phyloP scores from a whole-genome alignment of 2,888 invertebrate genomes.

The Chironomus tentans region DNA sequence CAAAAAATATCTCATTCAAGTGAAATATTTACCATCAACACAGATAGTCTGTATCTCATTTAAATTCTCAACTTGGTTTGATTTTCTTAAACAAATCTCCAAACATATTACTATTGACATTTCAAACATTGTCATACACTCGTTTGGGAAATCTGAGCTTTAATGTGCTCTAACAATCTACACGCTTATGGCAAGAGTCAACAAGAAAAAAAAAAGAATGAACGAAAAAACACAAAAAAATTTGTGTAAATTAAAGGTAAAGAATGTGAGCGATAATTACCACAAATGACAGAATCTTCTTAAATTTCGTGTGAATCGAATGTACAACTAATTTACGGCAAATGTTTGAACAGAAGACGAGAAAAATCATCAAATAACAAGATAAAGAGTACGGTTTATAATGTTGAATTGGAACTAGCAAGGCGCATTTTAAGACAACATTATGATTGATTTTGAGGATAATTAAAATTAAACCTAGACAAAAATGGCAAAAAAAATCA shows the following conservation, averaged over 20 bases:
- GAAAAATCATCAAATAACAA: background rate
- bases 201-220: background rate
- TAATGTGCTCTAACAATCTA: background rate
- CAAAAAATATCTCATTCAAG: no score
- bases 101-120: no score
- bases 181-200: no score
- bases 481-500: no score
- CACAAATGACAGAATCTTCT: background rate
- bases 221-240: background rate
- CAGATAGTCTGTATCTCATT: no score
- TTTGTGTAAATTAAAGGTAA: background rate
- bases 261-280: background rate
- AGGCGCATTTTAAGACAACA: no score
- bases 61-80: background rate
- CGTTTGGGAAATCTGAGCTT: background rate
- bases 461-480: no score
- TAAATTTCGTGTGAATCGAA: conserved; percentile 15
- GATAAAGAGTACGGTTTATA: background rate
- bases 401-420: background rate
- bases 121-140: background rate
- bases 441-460: no score
- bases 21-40: no score
- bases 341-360: conserved; percentile 5
- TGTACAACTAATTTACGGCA: conserved; percentile 25
- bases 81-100: no score